Evolutionary conservation across 2,113 vertebrate species (phyloP), one percentile per base, ranked within the genome.

Genomic region (Psophia crepitans): DNA sequence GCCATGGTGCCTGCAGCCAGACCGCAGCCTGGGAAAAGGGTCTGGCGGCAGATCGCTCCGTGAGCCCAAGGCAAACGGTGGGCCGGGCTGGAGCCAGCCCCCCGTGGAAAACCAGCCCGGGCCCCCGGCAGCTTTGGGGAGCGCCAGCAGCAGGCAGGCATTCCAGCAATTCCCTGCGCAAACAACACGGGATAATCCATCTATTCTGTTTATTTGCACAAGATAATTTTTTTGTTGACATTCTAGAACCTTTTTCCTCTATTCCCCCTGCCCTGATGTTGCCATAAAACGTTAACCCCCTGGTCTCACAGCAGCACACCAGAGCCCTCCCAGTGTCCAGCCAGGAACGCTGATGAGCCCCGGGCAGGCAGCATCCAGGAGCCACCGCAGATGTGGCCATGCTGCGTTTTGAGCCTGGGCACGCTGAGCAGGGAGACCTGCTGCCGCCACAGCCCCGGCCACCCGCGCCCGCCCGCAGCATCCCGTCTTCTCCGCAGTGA

Each of bases 161-260:
- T 97, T 84, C 94, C 85, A 91, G 76, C 93, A 64, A 82, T 95
- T 94, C 92, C 80, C 93, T 94, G 94, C 20, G 0, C 86, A 94
- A 94, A 94, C 94, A 92, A 8, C 56, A 6, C 0, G 0, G 80
- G 74, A 85, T 88, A 78, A 95, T 96, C 88, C 90, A 49, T 73
- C 70, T 63, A 35, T 46, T 10, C 80, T 90, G 68, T 97, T 96
- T 96, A 68, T 97, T 97, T 97, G 84, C 66, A 64, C 77, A 84
- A 87, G 75, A 85, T 75, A 54, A 65, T 81, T 83, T 83, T 92
- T 94, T 86, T 94, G 93, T 95, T 95, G 95, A 92, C 75, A n/a
- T 78, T 89, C 7, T 2, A 96, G 88, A 96, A 93, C 66, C 43
- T 78, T 91, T 84, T 93, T 89, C 86, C 85, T 94, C 58, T 51